Base-by-base conservation (phyloP, 2,888 invertebrate species). In the Agelastica alni region DNA sequence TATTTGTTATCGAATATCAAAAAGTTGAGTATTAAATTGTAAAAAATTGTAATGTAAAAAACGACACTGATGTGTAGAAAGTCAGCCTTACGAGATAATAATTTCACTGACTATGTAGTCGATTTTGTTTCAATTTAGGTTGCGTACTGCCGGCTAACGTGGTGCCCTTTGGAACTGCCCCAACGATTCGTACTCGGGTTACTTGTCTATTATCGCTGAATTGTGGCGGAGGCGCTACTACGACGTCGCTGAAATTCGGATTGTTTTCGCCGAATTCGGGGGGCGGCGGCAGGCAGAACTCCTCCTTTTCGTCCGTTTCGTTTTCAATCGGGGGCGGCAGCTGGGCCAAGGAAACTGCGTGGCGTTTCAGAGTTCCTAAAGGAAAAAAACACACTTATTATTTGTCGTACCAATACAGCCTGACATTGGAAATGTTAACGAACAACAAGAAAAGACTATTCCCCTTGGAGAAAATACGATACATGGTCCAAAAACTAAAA, bases 151-250 rank as follows among this genome's bases (percentile, higher is more conserved):
- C 51, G 12, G 59, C 47, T 12, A 59, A 68, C 28, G 64, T 65
- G 53, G 64, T 65, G 53, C 75, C 75, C 78, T 93, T 93, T 62
- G 92, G 91, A 72, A 91, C 84, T 57, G 91, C 87, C 52, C 89
- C 91, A 47, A 93, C 90, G 63, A 93, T 91, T 65, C 92, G 83
- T 51, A 90, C 91, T 66, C 87, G 83, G 34, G 80, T 79, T 65
- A 82, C 81, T 60, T 75, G 79, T 51, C 80, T 75, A 62, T 82
- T 82, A 78, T 93, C 93, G 77, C 90, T 91, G 79, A 94, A 94
- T 78, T 94, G 93, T 30, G 93, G 93, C 28, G 93, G 94, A 30
- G 93, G 93, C 16, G 92, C 91, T 10, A 91, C 83, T 45, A 86
- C 80, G 54, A 85, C 83, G 3, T 79, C 59, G 20, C 47, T 56